Base-by-base conservation (phyloP, 1,140 invertebrate genomes). In the Schlechtendalia chinensis region DNA sequence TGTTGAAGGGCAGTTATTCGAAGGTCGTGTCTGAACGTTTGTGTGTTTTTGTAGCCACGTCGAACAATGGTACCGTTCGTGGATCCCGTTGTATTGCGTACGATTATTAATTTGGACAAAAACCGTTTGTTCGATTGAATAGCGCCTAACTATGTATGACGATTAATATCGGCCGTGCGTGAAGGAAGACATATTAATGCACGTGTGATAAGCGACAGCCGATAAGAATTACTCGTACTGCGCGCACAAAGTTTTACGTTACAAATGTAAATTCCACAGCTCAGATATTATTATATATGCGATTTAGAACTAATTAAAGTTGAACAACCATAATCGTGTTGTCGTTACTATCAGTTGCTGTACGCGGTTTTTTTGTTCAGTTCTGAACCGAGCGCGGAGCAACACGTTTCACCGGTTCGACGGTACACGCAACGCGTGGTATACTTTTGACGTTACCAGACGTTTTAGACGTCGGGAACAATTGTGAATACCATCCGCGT, bases 231-330 rank as follows among this genome's bases (percentile, higher is more conserved):
- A 50, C n/a, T 24, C 39, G 39, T 69, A n/a, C 16, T 53, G 19
- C 45, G 24, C 14, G 12, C 0, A 1, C 10, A n/a, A 24, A 3
- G 45, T n/a, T n/a, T 71, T 29, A 22, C 29, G 22, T 53, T 71
- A 29, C 24, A 53, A 71, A 71, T 53, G 27, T 53, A 29, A 71
- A 71, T 71, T 71, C 67, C 67, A 71, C 10, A 53, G n/a, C 22
- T 5, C 39, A n/a, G n/a, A 45, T 45, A 45, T 45, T 45, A 45
- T 45, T 39, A 71, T 47, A 24, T n/a, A n/a, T n/a, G n/a, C n/a
- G n/a, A n/a, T n/a, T n/a, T n/a, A n/a, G n/a, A n/a, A n/a, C n/a
- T n/a, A n/a, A n/a, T n/a, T n/a, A n/a, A n/a, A n/a, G n/a, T n/a
- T n/a, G n/a, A n/a, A n/a, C n/a, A n/a, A n/a, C n/a, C n/a, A n/a